Base-by-base conservation (phyloP, 2,888 invertebrate species). In the Sipunculus nudus region DNA sequence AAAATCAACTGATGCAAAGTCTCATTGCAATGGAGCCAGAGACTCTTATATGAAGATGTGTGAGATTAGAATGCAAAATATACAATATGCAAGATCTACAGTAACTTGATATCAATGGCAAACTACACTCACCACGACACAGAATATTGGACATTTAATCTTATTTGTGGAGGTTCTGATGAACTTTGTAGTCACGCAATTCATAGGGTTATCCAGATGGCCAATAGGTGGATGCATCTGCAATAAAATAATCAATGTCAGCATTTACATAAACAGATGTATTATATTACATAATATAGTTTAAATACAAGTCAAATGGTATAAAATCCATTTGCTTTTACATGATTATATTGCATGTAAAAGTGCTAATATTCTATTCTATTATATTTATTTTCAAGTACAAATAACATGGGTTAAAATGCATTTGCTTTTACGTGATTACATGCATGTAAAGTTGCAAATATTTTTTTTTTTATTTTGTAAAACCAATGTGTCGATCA, bases 161-260 rank as follows among this genome's bases (percentile, higher is more conserved):
- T 99, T 99, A 85, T 99, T 99, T 56, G 97, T 98, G 8, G 99
- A 98, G n/a, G 97, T 96, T 85, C 99, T 92, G 6, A 99, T 97
- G 85, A 97, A 98, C 78, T 96, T 87, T 10, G 88, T 81, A 13
- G 79, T 79, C 3, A 86, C 94, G 70, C 96, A 93, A 86, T 99
- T 99, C 72, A 95, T 95, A 3, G 98, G 94, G 85, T 95, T 95
- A 81, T 98, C 94, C 50, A 92, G 89, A 81, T 94, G 93, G 74
- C 92, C 92, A n/a, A 93, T 91, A 2, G 98, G 98, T 40, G 98
- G 98, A 79, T 94, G 87, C 78, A 98, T 86, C 82, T 85, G 73
- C 40, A 78, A 71, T n/a, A 56, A 49, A 29, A 45, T 35, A 43
- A 21, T 13, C 23, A 35, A 32, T 10, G 31, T 31, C 21, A 47